These are phyloP conservation scores for Pogonophryne albipinna DNA, from an alignment of 2,797 vertebrate genomes.

Conservation along the genomic window DNA sequence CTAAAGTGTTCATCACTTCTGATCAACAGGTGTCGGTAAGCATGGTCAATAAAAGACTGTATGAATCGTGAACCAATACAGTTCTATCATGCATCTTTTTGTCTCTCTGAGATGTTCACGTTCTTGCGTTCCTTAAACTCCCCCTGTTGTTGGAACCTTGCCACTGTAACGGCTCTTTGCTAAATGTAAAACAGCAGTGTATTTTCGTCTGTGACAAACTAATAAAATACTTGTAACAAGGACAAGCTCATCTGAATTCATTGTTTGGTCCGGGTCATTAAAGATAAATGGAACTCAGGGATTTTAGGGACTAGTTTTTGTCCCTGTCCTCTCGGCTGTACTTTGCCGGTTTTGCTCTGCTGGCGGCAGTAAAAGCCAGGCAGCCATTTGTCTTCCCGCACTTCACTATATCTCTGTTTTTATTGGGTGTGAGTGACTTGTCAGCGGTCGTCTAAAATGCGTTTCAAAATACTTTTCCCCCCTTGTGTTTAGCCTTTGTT, in stretches of 20 bases:
- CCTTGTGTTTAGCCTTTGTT: conserved; percentile 45
- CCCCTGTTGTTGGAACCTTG: conserved; percentile 48
- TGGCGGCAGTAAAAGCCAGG: conserved; percentile 36
- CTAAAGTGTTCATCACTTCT: not conserved
- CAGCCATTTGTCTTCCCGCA: conserved; percentile 60
- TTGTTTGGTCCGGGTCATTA: conserved; percentile 36
- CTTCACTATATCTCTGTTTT: conserved; percentile 65
- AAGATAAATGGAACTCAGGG: conserved; percentile 39
- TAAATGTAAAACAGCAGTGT: conserved; percentile 45
- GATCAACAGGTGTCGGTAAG: conserved; percentile 21
- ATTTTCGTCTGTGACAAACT: conserved; percentile 35
- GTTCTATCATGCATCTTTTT: not conserved
- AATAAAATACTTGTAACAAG: conserved; percentile 47
- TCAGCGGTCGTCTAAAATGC: conserved; percentile 59
- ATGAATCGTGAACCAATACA: not conserved
- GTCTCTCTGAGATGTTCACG: not conserved
- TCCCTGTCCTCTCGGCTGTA: conserved; percentile 11
- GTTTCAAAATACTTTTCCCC: conserved; percentile 45
- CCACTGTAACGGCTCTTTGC: conserved; percentile 28
- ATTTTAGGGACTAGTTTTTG: conserved; percentile 39
- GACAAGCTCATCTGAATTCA: conserved; percentile 35
- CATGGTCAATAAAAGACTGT: not conserved
- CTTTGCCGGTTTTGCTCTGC: conserved; percentile 39
- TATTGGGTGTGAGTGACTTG: conserved; percentile 73
- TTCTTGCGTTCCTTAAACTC: conserved; percentile 49